Evolutionary conservation across 2,888 invertebrate species (phyloP).

Genomic region (Rutpela maculata): DNA sequence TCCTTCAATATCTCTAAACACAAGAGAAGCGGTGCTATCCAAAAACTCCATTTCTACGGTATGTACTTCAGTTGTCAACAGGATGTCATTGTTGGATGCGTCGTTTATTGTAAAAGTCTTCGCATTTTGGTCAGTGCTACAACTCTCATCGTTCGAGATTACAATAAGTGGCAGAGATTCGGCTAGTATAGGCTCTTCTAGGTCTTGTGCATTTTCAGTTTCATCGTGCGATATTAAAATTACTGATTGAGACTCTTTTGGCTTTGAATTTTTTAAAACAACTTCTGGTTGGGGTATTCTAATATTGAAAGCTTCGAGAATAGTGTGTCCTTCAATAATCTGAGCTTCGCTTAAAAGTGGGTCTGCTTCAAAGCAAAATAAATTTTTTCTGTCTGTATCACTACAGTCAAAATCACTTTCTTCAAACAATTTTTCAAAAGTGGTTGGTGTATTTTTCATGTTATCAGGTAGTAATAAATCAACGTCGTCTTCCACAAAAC

Average conservation of each 20-base stretch:
- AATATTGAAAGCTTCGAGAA: conserved; percentile 35
- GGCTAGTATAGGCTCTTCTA: conserved; percentile 4
- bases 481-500: conserved; percentile 31
- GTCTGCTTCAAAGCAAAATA: conserved; percentile 26
- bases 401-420: conserved; percentile 9
- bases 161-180: not conserved
- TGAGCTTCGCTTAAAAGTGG: conserved; percentile 42
- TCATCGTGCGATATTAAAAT: not conserved
- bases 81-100: conserved; percentile 26
- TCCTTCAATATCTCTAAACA: conserved; percentile 39
- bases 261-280: conserved; percentile 12
- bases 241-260: not conserved
- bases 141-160: conserved; percentile 3
- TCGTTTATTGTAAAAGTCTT: not conserved
- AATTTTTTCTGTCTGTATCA: not conserved
- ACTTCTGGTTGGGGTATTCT: conserved; percentile 9
- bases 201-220: not conserved
- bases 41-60: conserved; percentile 31
- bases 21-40: conserved; percentile 2
- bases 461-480: conserved; percentile 16
- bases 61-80: conserved; percentile 4
- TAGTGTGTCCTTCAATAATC: conserved; percentile 25
- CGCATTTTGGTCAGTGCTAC: not conserved
- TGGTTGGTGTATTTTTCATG: conserved; percentile 17
- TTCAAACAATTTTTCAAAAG: conserved; percentile 26